Percentiles rank a stretch among this genome's conserved stretches.
Evolutionary conservation across 2,113 vertebrate genomes (phyloP).

Genomic region (Pelodiscus sinensis): DNA sequence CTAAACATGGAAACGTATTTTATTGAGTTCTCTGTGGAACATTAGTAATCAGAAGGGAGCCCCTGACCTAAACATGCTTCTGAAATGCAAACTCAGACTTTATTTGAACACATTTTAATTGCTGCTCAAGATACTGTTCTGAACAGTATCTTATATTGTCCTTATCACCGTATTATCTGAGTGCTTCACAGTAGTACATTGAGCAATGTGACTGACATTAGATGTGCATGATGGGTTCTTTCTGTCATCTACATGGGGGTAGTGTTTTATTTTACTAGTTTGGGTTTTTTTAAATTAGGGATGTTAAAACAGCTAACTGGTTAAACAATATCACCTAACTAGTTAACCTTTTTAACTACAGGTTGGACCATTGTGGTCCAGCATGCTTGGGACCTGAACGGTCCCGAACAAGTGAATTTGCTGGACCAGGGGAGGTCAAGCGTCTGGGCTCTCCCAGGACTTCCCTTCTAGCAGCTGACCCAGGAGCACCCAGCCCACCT

Average conservation of each 20-base stretch:
- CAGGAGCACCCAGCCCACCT: too few relatives aligned
- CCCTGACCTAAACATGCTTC: neutral
- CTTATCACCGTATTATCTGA: neutral
- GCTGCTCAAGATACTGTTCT: neutral
- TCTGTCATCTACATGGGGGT: neutral
- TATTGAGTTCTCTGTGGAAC: neutral
- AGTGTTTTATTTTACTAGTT: neutral
- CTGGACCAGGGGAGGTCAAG: too few relatives aligned
- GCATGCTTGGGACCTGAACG: too few relatives aligned
- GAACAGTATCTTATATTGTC: accelerated
- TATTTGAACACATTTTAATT: neutral
- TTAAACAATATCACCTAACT: too few relatives aligned
- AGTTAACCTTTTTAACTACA: too few relatives aligned
- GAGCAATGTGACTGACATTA: neutral
- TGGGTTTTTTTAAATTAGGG: too few relatives aligned
- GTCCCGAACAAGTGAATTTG: too few relatives aligned
- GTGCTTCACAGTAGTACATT: neutral
- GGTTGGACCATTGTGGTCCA: too few relatives aligned
- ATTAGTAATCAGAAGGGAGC: neutral
- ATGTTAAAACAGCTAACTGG: too few relatives aligned
- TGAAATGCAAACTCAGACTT: neutral
- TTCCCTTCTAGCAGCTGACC: too few relatives aligned
- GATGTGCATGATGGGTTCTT: neutral
- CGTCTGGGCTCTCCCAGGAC: too few relatives aligned
- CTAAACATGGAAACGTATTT: neutral